Base-by-base conservation (phyloP, 2,797 vertebrate species). In the Miichthys miiuy region DNA sequence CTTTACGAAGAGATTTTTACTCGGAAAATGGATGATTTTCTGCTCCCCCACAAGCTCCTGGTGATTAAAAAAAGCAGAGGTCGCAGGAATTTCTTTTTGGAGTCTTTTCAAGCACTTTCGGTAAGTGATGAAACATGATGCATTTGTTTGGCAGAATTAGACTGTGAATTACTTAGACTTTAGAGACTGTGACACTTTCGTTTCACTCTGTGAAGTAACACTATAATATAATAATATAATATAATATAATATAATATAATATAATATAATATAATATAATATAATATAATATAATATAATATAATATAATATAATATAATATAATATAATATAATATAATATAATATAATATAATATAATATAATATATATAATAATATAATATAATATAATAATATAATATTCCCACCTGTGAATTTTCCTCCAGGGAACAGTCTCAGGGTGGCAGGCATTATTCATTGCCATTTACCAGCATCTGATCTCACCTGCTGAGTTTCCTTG, bases 1-100 rank as follows among this genome's bases (percentile, higher is more conserved):
- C 14, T 74, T 72, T 51, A 60, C n/a, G 50, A 8, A 42, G 17
- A 25, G 17, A 21, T 54, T 51, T 52, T 5, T 30, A 1, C 2
- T 23, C 20, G 18, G 20, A 57, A 25, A 9, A 55, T 42, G 1
- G 65, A 20, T 1, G n/a, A 64, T 54, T 68, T 4, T 4, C 16
- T 68, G 18, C 48, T 74, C 70, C 14, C 1, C 60, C 23, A 2
- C 10, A 58, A 68, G 0, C 6, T 5, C 25, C 17, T 23, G 46
- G 61, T 1, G 23, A 61, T 60, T 0, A 1, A 70, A 50, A 47
- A 77, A 44, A 23, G 1, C 21, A 62, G 0, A 62, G 0, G 41
- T 77, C 57, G 20, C 55, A 47, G 57, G 48, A 84, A 61, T 0
- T 21, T 21, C 56, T 68, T 82, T 74, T 38, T 89, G 68, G 55